phyloP scores from a whole-genome alignment of 2,888 invertebrate species.

The Brachypalpus laphriformis region DNA sequence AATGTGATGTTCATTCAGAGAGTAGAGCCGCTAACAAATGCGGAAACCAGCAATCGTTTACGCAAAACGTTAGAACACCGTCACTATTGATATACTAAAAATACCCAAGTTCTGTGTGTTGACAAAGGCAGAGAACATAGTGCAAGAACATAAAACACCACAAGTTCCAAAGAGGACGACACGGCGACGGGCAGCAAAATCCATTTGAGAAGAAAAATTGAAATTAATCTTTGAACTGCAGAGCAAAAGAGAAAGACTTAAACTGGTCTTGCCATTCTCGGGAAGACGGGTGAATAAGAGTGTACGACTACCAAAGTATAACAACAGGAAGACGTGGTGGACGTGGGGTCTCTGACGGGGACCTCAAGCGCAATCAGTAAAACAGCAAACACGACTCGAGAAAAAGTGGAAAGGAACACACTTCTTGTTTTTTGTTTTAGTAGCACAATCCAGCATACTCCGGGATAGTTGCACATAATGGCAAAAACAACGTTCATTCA shows the following conservation, averaged over 20 bases:
- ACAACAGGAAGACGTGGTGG: constrained; percentile 53
- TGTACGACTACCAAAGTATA: constrained; percentile 58
- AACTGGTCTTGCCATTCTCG: constrained; percentile 50
- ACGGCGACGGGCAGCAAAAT: constrained; percentile 34
- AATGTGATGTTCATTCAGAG: constrained; percentile 1
- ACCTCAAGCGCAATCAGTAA: constrained; percentile 65
- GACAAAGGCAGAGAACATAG: constrained; percentile 45
- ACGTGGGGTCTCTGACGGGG: constrained; percentile 51
- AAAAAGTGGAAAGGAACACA: constrained; percentile 42
- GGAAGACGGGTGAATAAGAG: constrained; percentile 31
- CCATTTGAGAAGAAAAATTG: constrained; percentile 39
- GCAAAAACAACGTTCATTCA: constrained; percentile 64
- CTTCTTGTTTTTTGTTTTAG: constrained; percentile 19
- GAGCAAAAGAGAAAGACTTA: constrained; percentile 51
- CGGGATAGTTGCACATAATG: constrained; percentile 53
- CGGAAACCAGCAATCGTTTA: constrained; percentile 10
- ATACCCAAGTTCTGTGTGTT: constrained; percentile 23
- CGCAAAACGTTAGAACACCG: constrained; percentile 25
- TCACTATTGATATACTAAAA: constrained; percentile 36
- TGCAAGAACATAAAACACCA: constrained; percentile 54
- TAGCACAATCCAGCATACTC: constrained; percentile 17
- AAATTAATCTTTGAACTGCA: constrained; percentile 64
- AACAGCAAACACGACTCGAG: constrained; percentile 58
- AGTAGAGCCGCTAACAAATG: neutral
- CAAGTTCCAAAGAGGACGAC: constrained; percentile 31